Percentiles rank a stretch among this genome's conserved stretches.
These are phyloP conservation scores for Ametastegia equiseti DNA, from an alignment of 2,888 invertebrate species.

Conservation along the genomic window DNA sequence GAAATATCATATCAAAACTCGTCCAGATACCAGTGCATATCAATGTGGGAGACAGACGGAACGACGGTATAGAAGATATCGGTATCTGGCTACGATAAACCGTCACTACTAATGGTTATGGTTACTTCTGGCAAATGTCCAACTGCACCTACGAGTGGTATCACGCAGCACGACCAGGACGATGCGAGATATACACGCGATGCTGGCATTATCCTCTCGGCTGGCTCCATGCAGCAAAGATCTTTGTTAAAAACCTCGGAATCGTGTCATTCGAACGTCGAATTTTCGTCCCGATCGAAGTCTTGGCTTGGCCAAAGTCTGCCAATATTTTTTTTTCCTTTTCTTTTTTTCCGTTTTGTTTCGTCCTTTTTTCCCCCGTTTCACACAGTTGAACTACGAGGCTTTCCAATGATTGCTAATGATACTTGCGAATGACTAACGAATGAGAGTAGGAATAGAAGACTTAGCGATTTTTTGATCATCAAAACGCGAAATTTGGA, in stretches of 20 bases:
- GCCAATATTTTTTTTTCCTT: too few species aligned
- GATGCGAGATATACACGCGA: slow-evolving; percentile 7
- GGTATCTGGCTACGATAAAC: slow-evolving; percentile 26
- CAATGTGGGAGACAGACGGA: not conserved
- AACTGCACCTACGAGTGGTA: not conserved
- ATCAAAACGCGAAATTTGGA: too few species aligned
- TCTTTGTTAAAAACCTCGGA: not conserved
- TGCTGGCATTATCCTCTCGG: not conserved
- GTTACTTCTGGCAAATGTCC: slow-evolving; percentile 36
- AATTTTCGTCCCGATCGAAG: not conserved
- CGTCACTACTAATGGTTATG: slow-evolving; percentile 28
- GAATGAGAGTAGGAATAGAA: too few species aligned
- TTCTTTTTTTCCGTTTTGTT: too few species aligned
- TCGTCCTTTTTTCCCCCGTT: too few species aligned
- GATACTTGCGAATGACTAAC: too few species aligned
- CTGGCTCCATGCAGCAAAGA: not conserved
- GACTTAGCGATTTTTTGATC: too few species aligned
- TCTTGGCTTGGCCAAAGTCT: not conserved
- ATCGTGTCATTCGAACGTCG: not conserved
- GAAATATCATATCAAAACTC: not conserved
- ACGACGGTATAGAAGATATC: slow-evolving; percentile 3
- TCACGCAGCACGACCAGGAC: not conserved
- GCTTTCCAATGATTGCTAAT: too few species aligned
- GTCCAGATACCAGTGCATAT: not conserved
- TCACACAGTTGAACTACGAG: too few species aligned